phyloP scores from a whole-genome alignment of 2,888 invertebrate species.

The Cantharis flavilabris region DNA sequence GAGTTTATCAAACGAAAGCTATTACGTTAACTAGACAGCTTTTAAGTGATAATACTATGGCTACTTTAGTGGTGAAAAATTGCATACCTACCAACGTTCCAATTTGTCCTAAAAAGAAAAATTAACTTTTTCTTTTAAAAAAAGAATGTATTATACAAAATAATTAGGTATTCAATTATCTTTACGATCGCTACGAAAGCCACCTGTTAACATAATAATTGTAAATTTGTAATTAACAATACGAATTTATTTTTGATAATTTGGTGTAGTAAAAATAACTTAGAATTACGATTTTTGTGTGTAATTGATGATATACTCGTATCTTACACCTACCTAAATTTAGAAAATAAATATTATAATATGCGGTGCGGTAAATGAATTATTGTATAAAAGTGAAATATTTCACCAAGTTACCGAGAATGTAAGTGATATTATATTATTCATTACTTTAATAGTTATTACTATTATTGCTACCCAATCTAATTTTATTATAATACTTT shows the following conservation, averaged over 20 bases:
- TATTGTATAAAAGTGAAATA: not conserved
- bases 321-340: not conserved
- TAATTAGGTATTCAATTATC: not conserved
- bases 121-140: not conserved
- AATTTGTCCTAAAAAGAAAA: conserved; percentile 42
- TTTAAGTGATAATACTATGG: conserved; percentile 45
- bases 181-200: not conserved
- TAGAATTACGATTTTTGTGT: not conserved
- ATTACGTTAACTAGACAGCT: conserved; percentile 50
- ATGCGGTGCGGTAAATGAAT: not conserved
- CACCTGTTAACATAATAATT: not conserved
- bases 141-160: too few relatives aligned
- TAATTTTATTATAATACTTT: not conserved
- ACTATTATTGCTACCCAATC: not conserved
- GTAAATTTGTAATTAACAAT: not conserved
- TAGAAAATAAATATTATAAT: not conserved
- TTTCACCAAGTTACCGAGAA: not conserved
- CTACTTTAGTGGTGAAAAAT: conserved; percentile 52
- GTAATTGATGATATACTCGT: not conserved
- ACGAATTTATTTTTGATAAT: not conserved
- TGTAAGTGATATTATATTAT: not conserved
- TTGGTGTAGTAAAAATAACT: not conserved
- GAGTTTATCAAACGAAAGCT: conserved; percentile 50
- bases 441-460: not conserved
- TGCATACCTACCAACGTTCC: conserved; percentile 51